Evolutionary conservation across 2,888 invertebrate species (phyloP), one percentile per base, ranked within the genome.

Genomic region (Amblyjoppa fuscipennis): DNA sequence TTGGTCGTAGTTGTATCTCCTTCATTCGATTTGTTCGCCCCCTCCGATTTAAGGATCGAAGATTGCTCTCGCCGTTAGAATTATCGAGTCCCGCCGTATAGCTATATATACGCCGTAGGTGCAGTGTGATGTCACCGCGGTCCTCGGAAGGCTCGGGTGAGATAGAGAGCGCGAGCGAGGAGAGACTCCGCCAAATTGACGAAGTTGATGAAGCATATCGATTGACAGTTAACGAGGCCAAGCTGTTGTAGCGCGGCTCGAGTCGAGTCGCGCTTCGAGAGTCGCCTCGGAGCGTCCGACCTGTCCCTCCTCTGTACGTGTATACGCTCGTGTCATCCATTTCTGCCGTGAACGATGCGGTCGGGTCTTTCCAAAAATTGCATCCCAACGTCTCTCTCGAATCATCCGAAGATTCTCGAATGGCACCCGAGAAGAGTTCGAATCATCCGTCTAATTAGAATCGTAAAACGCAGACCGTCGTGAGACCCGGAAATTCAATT

Each of bases 151-250:
- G 64, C 68, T 66, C 49, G 34, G 66, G 66, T 20, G 25, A 51
- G 66, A 51, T 34, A 76, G 34, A 34, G 51, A 20, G 51, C 34
- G 56, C 51, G 41, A 59, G 76, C 53, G 68, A 53, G 68, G 56
- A 31, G 31, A 83, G 85, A 83, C 85, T 83, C 77, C 11, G 53
- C 69, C 69, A 83, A 83, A 83, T 86, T 86, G 85, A 83, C 80
- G 68, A 86, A 86, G 85, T 86, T 86, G 85, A 86, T 86, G 85
- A 86, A 83, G 85, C 85, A 86, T 86, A 86, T 86, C 85, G 85
- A 86, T 86, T 86, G 85, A 86, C 85, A 83, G 85, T 86, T 83
- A 86, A 86, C 85, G 85, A 83, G 85, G 85, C 85, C 83, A 81
- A 74, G 85, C 85, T 79, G 79, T 66, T 82, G 81, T 80, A 77